Evolutionary conservation across 2,113 vertebrate species (phyloP).

Genomic region (Urocitellus parryii): DNA sequence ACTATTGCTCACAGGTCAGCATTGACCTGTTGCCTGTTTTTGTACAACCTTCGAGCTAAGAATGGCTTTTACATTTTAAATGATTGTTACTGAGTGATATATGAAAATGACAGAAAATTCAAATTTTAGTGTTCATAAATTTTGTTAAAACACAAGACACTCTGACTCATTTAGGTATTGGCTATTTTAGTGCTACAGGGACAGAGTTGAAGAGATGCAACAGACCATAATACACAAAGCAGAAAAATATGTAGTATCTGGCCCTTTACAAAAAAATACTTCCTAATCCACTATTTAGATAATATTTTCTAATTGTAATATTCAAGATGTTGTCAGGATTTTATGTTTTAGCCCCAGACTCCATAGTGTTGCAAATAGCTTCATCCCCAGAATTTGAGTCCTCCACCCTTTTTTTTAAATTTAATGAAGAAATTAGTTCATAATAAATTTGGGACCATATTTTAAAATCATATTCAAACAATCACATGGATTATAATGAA

Average conservation of each 20-base stretch:
- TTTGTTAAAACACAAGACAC: not conserved
- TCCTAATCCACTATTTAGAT: not conserved
- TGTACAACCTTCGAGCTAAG: not conserved
- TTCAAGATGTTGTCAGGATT: too few species aligned
- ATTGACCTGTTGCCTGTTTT: not conserved
- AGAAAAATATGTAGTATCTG: not conserved
- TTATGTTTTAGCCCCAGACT: too few species aligned
- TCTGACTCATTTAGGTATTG: not conserved
- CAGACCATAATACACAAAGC: not conserved
- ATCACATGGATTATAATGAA: not conserved
- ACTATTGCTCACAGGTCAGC: not conserved
- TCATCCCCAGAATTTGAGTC: too few species aligned
- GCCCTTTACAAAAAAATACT: not conserved
- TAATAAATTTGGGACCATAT: not conserved
- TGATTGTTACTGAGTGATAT: not conserved
- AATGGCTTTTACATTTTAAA: conserved; percentile 28
- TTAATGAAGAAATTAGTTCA: not conserved
- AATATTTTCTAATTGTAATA: not conserved
- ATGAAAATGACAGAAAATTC: not conserved
- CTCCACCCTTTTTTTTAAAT: not conserved
- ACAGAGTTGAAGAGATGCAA: not conserved
- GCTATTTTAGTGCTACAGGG: not conserved
- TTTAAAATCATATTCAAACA: not conserved
- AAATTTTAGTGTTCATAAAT: not conserved
- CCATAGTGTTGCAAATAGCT: too few species aligned